Conservation (phyloP, 2,888 invertebrate genomes). For the Drosophila putrida region DNA sequence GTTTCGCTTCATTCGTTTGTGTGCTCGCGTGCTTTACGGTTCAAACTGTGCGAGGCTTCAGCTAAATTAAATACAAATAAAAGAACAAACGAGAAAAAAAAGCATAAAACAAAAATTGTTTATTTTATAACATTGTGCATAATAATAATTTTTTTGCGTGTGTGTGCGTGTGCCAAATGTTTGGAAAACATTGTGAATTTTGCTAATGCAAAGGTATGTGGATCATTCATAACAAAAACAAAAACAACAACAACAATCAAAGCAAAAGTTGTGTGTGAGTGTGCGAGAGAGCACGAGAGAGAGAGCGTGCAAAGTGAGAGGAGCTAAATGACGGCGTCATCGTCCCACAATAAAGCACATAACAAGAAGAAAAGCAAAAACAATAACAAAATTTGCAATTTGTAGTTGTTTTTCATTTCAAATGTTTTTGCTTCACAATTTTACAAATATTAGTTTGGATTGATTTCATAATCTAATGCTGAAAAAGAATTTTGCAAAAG, state of each 20-base stretch:
- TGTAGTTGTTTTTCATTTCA: background rate
- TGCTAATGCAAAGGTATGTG: slow-evolving; percentile 59
- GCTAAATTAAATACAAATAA: slow-evolving; percentile 7
- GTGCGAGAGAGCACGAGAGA: slow-evolving; percentile 29
- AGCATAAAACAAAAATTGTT: slow-evolving; percentile 6
- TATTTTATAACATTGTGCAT: slow-evolving; percentile 16
- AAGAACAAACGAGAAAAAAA: slow-evolving; percentile 8
- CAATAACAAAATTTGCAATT: slow-evolving; percentile 21
- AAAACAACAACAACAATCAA: slow-evolving; percentile 22
- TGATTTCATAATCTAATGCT: slow-evolving; percentile 71
- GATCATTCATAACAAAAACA: slow-evolving; percentile 44
- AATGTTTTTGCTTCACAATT: background rate
- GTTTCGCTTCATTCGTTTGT: slow-evolving; percentile 79
- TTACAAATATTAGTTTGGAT: background rate
- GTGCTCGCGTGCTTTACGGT: slow-evolving; percentile 79
- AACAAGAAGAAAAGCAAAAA: slow-evolving; percentile 20
- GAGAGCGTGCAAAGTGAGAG: slow-evolving; percentile 41
- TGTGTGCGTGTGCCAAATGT: slow-evolving; percentile 52
- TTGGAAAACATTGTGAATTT: slow-evolving; percentile 38
- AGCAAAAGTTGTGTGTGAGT: slow-evolving; percentile 1
- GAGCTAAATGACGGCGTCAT: slow-evolving; percentile 16
- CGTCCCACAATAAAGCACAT: slow-evolving; percentile 8
- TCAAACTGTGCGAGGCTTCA: slow-evolving; percentile 41
- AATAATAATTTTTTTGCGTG: slow-evolving; percentile 23
- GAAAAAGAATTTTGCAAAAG: slow-evolving; percentile 34